A percentile compares a stretch with the other conserved stretches of the same genome.
Conservation (phyloP, 2,113 vertebrate species). For the Halichoerus grypus region DNA sequence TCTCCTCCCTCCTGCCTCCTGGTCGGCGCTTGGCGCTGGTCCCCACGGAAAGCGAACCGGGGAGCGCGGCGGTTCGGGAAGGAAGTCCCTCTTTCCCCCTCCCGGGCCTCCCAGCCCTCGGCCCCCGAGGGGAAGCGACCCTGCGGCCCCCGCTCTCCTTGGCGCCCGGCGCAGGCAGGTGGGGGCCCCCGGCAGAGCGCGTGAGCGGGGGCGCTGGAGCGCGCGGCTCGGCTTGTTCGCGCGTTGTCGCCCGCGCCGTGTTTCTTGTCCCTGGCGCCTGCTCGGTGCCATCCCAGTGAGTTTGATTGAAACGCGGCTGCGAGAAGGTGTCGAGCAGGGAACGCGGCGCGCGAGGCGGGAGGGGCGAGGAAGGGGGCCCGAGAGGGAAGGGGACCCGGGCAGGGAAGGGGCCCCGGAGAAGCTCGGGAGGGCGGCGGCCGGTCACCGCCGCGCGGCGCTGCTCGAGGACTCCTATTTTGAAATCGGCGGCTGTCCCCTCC, state of each 20-base stretch:
- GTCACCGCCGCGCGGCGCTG: conserved; percentile 24
- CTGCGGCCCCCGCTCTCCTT: neutral
- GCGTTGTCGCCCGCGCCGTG: neutral
- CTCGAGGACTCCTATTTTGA: conserved; percentile 80
- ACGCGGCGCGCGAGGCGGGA: neutral
- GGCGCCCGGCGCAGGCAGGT: neutral
- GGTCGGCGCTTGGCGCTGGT: fast-evolving
- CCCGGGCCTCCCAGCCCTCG: neutral
- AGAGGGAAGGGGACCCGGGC: neutral
- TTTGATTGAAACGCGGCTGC: conserved; percentile 43
- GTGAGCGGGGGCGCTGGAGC: neutral
- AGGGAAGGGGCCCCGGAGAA: neutral
- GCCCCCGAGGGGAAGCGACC: neutral
- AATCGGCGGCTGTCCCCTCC: conserved; percentile 66
- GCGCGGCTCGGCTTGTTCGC: conserved; percentile 32
- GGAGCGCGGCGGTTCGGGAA: too few relatives aligned
- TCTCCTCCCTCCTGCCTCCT: too few relatives aligned
- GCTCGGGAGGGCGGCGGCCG: neutral
- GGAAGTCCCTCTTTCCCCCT: neutral
- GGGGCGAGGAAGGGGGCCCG: neutral
- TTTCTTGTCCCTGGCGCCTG: neutral
- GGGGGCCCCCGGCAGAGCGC: neutral
- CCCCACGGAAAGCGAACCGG: neutral
- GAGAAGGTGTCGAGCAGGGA: neutral
- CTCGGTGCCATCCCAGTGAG: conserved; percentile 49